Conservation (phyloP, 2,113 vertebrate genomes). For the Callorhinus ursinus region DNA sequence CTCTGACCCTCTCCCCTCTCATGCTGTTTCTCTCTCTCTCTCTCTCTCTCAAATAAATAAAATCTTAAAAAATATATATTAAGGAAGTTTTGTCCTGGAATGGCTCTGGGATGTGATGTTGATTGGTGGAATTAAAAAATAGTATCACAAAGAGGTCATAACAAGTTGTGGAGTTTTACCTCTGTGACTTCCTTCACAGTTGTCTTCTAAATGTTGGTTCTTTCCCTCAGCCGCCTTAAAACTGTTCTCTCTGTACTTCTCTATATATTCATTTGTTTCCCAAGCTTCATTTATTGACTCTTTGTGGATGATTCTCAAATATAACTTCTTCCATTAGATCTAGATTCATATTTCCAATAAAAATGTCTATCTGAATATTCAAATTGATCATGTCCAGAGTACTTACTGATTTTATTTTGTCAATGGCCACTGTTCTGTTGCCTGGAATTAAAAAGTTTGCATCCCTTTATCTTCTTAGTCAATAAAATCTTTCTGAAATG, state of each 20-base stretch:
- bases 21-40: too few species aligned
- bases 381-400: neutral
- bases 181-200: neutral
- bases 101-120: neutral
- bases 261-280: neutral
- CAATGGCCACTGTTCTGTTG: neutral
- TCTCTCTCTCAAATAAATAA: too few species aligned
- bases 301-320: neutral
- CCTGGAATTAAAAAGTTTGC: constrained; percentile 4
- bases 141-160: neutral
- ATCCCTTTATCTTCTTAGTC: neutral
- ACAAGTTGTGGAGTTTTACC: neutral
- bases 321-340: neutral
- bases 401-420: neutral
- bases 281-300: neutral
- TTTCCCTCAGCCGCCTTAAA: neutral
- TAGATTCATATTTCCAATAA: neutral
- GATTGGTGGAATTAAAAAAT: neutral
- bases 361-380: neutral
- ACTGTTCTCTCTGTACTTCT: neutral
- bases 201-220: neutral
- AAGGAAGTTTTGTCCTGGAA: neutral
- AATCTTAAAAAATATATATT: neutral
- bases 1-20: too few species aligned
- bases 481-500: constrained; percentile 33